Evolutionary conservation across 2,113 vertebrate genomes (phyloP).

Genomic region (Anarrhichthys ocellatus): DNA sequence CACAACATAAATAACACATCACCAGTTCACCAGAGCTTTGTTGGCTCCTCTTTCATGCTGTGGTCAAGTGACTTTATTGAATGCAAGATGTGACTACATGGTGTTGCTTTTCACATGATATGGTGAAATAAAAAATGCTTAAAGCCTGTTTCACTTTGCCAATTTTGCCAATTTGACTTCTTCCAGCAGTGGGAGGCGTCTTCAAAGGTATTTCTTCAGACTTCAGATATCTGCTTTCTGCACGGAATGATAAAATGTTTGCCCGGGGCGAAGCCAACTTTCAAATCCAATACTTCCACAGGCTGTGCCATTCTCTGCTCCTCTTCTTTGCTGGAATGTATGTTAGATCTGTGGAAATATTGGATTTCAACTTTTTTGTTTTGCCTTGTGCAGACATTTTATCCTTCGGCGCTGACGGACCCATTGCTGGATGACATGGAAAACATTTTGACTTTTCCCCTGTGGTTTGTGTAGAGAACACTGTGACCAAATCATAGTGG

Average conservation of each 20-base stretch:
- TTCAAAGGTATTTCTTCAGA: background rate
- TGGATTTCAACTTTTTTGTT: background rate
- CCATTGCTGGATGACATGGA: background rate
- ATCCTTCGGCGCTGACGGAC: background rate
- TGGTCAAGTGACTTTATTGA: constrained; percentile 67
- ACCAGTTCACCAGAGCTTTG: constrained; percentile 51
- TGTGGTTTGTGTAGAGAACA: background rate
- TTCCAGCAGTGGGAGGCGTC: background rate
- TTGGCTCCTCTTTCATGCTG: constrained; percentile 37
- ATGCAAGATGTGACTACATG: constrained; percentile 39
- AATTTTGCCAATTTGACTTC: background rate
- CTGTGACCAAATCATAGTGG: background rate
- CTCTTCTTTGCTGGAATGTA: background rate
- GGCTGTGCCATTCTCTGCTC: background rate
- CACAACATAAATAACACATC: constrained; percentile 72
- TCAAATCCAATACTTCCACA: background rate
- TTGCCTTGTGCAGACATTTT: background rate
- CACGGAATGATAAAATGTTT: background rate
- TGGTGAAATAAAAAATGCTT: constrained; percentile 9
- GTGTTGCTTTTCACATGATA: constrained; percentile 28
- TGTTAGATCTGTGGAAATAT: background rate
- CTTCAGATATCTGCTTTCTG: constrained; percentile 11
- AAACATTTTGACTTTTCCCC: background rate
- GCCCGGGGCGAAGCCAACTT: background rate
- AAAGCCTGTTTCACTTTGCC: constrained; percentile 1